Evolutionary conservation across 2,888 invertebrate genomes (phyloP), one percentile per base, ranked within the genome.

Genomic region (Calameuta idolon): DNA sequence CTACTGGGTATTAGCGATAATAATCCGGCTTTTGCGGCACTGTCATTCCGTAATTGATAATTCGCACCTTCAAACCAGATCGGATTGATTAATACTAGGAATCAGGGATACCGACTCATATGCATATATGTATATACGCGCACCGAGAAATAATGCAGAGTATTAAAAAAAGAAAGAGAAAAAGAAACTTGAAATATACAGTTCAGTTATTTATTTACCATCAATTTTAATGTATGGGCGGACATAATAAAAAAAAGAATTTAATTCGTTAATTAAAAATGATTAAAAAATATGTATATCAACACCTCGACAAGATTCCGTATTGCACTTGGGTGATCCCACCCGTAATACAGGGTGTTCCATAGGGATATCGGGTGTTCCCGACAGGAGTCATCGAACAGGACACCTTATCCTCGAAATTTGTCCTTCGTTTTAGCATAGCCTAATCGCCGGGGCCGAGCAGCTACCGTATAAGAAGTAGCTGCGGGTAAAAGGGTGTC

Each of bases 301-400:
- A 55, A 55, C 55, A 55, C 55, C 71, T 34, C 71, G 12, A 71
- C 71, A 31, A 71, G 71, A 34, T 23, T 55, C 23, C 71, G 35
- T 34, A 74, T 74, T 74, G 74, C 34, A 74, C 74, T 33, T 74
- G 85, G 83, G 82, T 83, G 83, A 86, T 82, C 83, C 71, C 69
- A 68, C 79, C 81, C 83, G 83, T 86, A 87, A 86, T 80, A 86
- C 83, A 81, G 83, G 86, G 84, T 85, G 84, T 85, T 81, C 80
- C 81, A 81, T 71, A 12, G 79, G 69, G 79, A 79, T 83, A 84
- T 85, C 83, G 76, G 78, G 69, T 84, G 82, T 83, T 81, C 74
- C 75, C 75, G 78, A 80, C 81, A 74, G 80, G 80, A 80, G 81
- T 85, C 83, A 78, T 83, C 82, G 69, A 78, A 80, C 77, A 77